A percentile compares a stretch with the other conserved stretches of the same genome.
Evolutionary conservation across 2,888 invertebrate genomes (phyloP).

Genomic region (Epistrophella euchroma): DNA sequence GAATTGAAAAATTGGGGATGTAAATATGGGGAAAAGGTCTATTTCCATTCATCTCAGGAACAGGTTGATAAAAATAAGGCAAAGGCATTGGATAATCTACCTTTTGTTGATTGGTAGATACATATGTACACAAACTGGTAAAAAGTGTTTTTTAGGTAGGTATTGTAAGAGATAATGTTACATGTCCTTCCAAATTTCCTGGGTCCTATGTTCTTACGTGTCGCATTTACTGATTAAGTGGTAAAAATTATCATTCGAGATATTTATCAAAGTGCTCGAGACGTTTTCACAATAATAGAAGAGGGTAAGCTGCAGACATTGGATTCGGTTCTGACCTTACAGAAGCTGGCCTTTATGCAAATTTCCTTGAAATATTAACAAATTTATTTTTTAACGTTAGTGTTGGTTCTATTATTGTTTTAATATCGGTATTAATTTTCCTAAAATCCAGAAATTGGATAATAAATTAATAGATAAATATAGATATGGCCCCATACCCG

Average conservation of each 20-base stretch:
- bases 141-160: not conserved
- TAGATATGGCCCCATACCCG: too few species aligned
- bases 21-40: not conserved
- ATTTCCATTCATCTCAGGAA: constrained; percentile 1
- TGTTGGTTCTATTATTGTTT: too few species aligned
- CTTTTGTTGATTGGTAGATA: constrained; percentile 17
- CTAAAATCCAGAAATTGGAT: too few species aligned
- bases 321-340: not conserved
- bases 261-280: not conserved
- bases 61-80: constrained; percentile 4
- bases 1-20: not conserved
- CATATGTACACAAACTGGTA: not conserved
- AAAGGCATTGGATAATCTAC: constrained; percentile 27
- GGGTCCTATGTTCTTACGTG: not conserved
- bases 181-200: not conserved
- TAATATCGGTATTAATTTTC: too few species aligned
- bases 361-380: not conserved
- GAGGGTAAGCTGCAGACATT: not conserved
- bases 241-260: not conserved
- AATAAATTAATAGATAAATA: too few species aligned
- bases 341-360: not conserved
- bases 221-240: constrained; percentile 18
- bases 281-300: not conserved
- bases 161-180: not conserved
- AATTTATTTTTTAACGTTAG: too few species aligned